A percentile compares a stretch with the other conserved stretches of the same genome.
phyloP scores from a whole-genome alignment of 2,113 vertebrate genomes.

The Aplodontia rufa region DNA sequence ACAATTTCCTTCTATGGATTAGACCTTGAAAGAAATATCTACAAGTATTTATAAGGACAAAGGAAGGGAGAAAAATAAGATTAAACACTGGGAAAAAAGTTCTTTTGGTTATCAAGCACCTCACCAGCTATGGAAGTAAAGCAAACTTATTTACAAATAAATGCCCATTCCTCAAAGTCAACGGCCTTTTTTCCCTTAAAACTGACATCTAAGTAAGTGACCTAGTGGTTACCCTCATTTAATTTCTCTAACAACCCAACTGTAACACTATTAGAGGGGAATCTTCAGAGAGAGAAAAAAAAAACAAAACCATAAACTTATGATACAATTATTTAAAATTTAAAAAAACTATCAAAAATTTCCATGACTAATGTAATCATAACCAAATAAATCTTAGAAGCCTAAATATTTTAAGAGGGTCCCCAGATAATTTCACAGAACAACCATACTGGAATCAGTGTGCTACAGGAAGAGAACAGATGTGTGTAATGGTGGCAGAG shows the following conservation, averaged over 20 bases:
- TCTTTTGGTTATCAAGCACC: not conserved
- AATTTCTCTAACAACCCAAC: conserved; percentile 15
- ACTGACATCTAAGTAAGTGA: not conserved
- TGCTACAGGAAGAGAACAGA: not conserved
- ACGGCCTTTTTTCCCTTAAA: not conserved
- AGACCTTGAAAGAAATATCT: conserved; percentile 20
- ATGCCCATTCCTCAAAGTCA: not conserved
- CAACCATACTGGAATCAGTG: not conserved
- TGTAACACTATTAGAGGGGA: not conserved
- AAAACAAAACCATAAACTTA: conserved; percentile 35
- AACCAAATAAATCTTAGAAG: conserved; percentile 27
- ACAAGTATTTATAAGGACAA: not conserved
- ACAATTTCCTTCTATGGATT: not conserved
- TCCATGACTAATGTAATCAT: not conserved
- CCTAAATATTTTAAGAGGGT: not conserved
- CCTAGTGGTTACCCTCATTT: conserved; percentile 21
- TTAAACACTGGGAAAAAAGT: not conserved
- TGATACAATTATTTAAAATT: conserved; percentile 31
- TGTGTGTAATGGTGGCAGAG: fast-evolving
- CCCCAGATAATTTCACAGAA: not conserved
- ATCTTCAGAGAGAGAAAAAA: conserved; percentile 49
- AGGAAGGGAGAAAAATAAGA: not conserved
- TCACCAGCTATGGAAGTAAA: not conserved
- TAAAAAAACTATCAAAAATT: conserved; percentile 12
- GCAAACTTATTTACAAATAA: not conserved